Evolutionary conservation across 1,140 invertebrate species (phyloP), one percentile per base, ranked within the genome.

Genomic region (Drosophila repletoides): DNA sequence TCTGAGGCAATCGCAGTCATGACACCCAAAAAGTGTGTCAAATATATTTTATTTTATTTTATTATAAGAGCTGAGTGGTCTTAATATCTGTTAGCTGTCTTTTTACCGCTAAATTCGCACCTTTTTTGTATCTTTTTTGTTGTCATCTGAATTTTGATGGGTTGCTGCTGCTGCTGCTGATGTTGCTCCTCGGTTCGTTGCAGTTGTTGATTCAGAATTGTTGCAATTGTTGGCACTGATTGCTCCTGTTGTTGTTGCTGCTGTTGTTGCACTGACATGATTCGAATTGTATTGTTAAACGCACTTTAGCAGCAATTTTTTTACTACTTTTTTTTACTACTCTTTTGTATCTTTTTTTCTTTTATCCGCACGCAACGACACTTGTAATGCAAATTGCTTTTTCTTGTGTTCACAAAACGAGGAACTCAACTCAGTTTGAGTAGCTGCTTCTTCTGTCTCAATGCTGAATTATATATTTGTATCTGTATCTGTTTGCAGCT

Each of bases 21-120:
- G 21, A 9, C 36, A 55, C 19, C 12, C 15, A n/a, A 38, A 72
- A 83, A 76, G 76, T 83, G 58, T 72, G 77, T 61, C 77, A 77
- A 72, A 51, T 56, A 33, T 28, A 26, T 53, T 31, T 45, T n/a
- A n/a, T n/a, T n/a, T n/a, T n/a, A n/a, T n/a, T n/a, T 33, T 43
- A 31, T 49, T 55, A 56, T 53, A 21, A 36, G 6, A 10, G 9
- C 28, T 12, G 48, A 76, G 14, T 51, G 29, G 33, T 52, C 53
- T 59, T 69, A 59, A 64, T 68, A 59, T 36, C 26, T 55, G n/a
- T 53, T 17, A 29, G 40, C 19, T 45, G 40, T 58, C 41, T 46
- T 17, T 24, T 19, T 24, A 65, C 21, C 45, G 22, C 17, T 43
- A 26, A 63, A 53, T 59, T 55, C 79, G 70, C 74, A 83, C 77